Evolutionary conservation across 2,113 vertebrate genomes (phyloP), one percentile per base, ranked within the genome.

Genomic region (Papio anubis): DNA sequence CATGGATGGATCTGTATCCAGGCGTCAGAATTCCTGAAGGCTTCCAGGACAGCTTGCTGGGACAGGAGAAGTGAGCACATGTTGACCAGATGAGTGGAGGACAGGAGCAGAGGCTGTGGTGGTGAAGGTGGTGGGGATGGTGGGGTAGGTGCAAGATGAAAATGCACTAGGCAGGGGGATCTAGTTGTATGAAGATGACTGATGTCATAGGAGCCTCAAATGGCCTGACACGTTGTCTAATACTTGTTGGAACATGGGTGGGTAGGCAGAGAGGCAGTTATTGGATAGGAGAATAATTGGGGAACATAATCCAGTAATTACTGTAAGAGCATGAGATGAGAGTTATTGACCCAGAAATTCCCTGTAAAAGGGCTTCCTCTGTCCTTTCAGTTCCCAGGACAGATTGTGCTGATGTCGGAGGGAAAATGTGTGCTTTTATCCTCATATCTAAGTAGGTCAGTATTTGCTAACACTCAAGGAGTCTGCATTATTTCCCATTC

Each of bases 291-390:
- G n/a, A 96, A 90, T 98, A 98, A 98, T 97, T 98, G 94, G 90
- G 70, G 57, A 97, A 95, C 97, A 97, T 97, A 98, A 96, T 97
- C 96, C 90, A 96, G 90, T 95, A 94, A 98, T 97, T 98, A 96
- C 96, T 94, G 81, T 93, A 88, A 89, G 66, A 94, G 91, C 94
- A 78, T 40, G 86, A 96, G 97, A 97, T 87, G 96, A 93, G 93
- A 97, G 92, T 93, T 97, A 97, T 76, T 97, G 97, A 98, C 97
- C 97, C 97, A 98, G 97, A 98, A 98, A 96, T 96, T 83, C 95
- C 93, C 92, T 84, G 80, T 95, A 95, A 98, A 98, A 90, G 95
- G 95, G 94, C 88, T 97, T 98, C 98, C 96, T 97, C 96, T 97
- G 95, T 97, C 87, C 76, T 97, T 98, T 97, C 97, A 96, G 40